Percentiles rank a stretch among this genome's conserved stretches.
These are phyloP conservation scores for Scaptomyza hsui DNA, from an alignment of 1,140 invertebrate genomes.

Conservation along the genomic window DNA sequence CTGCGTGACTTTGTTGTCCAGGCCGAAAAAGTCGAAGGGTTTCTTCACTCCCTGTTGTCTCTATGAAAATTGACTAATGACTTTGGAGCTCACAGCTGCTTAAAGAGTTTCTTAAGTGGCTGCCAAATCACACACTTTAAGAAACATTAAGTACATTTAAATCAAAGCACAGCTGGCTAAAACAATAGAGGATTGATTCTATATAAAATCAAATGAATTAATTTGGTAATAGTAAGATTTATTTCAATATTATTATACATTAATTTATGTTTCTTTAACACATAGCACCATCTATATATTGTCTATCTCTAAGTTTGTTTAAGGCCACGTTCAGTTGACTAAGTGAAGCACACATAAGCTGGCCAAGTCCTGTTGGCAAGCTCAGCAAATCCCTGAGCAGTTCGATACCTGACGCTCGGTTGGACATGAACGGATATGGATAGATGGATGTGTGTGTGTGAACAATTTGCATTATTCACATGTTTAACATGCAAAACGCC, in stretches of 20 bases:
- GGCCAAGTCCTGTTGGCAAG: constrained; percentile 45
- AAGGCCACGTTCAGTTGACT: constrained; percentile 16
- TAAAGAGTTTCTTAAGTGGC: constrained; percentile 43
- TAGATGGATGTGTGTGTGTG: constrained; percentile 42
- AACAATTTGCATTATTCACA: constrained; percentile 80
- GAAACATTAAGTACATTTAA: not conserved
- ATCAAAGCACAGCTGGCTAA: not conserved
- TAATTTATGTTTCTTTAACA: not conserved
- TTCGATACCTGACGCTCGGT: constrained; percentile 71
- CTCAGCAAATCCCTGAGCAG: constrained; percentile 66
- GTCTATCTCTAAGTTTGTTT: not conserved
- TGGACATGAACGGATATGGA: constrained; percentile 46
- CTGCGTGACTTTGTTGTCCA: constrained; percentile 52
- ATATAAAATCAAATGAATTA: no score
- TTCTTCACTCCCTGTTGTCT: constrained; percentile 39
- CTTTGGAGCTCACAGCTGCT: constrained; percentile 43
- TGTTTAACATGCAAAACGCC: constrained; percentile 78
- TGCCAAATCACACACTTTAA: constrained; percentile 26
- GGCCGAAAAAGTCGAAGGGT: constrained; percentile 11
- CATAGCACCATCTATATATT: not conserved
- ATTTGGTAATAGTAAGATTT: not conserved
- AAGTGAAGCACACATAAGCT: constrained; percentile 35
- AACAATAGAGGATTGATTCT: not conserved
- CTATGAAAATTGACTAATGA: constrained; percentile 75
- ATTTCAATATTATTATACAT: constrained; percentile 9